phyloP scores from a whole-genome alignment of 2,888 invertebrate species.

The Oscheius sp. region DNA sequence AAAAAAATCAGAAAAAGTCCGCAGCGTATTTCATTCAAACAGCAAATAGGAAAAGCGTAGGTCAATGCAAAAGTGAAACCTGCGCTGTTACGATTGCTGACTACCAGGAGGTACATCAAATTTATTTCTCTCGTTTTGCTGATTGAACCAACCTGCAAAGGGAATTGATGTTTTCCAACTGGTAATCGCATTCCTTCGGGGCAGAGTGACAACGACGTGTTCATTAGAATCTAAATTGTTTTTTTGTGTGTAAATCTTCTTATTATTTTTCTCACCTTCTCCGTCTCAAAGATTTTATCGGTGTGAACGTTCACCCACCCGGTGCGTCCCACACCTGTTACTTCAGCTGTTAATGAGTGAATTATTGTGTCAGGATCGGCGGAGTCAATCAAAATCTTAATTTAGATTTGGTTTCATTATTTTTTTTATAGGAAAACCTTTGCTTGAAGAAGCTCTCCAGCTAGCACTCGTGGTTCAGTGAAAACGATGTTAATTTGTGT shows the following conservation, averaged over 20 bases:
- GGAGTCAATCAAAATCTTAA: slow-evolving; percentile 61
- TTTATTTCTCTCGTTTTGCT: no score
- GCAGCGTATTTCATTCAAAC: no score
- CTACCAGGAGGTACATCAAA: no score
- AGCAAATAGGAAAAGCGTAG: no score
- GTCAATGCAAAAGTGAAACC: no score
- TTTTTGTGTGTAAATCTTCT: neutral
- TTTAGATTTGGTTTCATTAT: neutral
- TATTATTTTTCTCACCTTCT: slow-evolving; percentile 55
- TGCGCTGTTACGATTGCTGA: no score
- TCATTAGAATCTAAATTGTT: slow-evolving; percentile 53
- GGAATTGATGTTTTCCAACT: slow-evolving; percentile 65
- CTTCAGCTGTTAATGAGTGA: slow-evolving; percentile 48
- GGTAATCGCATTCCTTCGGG: slow-evolving; percentile 48
- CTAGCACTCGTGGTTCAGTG: slow-evolving; percentile 58
- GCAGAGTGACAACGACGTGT: slow-evolving; percentile 50
- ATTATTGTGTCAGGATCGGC: slow-evolving; percentile 65
- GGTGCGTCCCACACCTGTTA: slow-evolving; percentile 56
- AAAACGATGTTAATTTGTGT: slow-evolving; percentile 65
- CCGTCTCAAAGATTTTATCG: slow-evolving; percentile 69
- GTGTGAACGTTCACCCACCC: slow-evolving; percentile 70
- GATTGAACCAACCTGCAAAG: slow-evolving; percentile 46
- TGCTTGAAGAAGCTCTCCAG: slow-evolving; percentile 62
- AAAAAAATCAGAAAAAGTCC: no score
- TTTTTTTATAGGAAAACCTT: slow-evolving; percentile 34